Evolutionary conservation across 1,140 invertebrate genomes (phyloP), one percentile per base, ranked within the genome.

Genomic region (Battus philenor): DNA sequence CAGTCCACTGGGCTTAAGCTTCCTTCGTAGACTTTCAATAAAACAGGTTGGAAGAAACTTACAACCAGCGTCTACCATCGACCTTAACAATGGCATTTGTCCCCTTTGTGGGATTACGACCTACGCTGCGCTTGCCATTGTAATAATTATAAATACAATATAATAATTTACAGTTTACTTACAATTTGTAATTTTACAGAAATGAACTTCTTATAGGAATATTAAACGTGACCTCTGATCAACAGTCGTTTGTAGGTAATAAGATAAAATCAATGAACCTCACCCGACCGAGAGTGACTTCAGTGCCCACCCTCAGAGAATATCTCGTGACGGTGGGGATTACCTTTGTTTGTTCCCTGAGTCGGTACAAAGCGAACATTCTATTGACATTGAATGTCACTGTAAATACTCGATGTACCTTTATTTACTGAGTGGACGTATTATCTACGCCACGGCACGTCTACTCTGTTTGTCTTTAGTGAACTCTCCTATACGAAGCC

Each of bases 321-420:
- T 59, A 59, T 54, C 49, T 62, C 51, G 49, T 44, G 54, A 59
- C 64, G 53, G 63, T 59, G 63, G 55, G 66, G 71, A 72, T 74
- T 74, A 75, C 62, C 59, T 74, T 65, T 82, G 75, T 82, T 82
- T 82, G 64, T 68, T 61, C 60, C 67, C 55, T 46, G 53, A 75
- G 56, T 65, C 61, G 47, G 68, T 75, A 71, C 70, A 75, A 81
- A 75, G 69, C 73, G 65, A 71, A 70, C 68, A 74, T 54, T 68
- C 66, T 76, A 68, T 80, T 78, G 68, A 78, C 68, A 67, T 68
- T 72, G 58, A 57, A 67, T 75, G 73, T 72, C 65, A 76, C 56
- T 16, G 72, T 66, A 80, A 78, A 79, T 71, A 79, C 68, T 68
- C 65, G 65, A 65, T 72, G 62, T 68, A 76, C 75, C 65, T 72